Percentiles rank a stretch among this genome's conserved stretches.
Conservation (phyloP, 2,797 vertebrate genomes). For the Poecilia wingei region DNA sequence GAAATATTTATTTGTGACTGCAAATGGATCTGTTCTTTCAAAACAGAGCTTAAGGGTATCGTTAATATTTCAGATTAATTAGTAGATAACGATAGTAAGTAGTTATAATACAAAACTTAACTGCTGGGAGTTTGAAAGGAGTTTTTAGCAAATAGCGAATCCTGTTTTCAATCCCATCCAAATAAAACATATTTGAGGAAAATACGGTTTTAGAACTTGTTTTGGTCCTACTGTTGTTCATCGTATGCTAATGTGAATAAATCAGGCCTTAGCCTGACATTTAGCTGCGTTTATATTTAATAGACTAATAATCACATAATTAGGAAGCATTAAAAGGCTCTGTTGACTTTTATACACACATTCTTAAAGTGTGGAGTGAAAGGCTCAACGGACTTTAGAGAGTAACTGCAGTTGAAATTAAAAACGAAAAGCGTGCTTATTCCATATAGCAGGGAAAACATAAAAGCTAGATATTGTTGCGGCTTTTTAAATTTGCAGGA, state of each 20-base stretch:
- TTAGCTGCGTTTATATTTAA: not conserved
- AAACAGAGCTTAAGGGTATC: constrained; percentile 48
- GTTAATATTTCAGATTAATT: constrained; percentile 60
- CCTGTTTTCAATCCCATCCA: too few relatives aligned
- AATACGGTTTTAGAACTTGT: not conserved
- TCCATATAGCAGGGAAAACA: too few relatives aligned
- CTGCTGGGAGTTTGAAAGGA: constrained; percentile 20
- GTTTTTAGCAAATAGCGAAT: not conserved
- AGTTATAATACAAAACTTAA: constrained; percentile 66
- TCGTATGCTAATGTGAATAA: not conserved
- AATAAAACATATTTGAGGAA: too few relatives aligned
- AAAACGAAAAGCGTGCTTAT: not conserved
- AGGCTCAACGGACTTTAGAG: not conserved
- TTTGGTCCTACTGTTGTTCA: not conserved
- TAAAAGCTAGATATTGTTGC: too few relatives aligned
- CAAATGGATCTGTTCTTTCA: constrained; percentile 38
- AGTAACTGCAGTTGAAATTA: not conserved
- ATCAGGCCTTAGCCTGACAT: too few relatives aligned
- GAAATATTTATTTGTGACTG: constrained; percentile 19
- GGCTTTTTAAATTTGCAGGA: too few relatives aligned
- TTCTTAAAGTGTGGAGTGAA: not conserved
- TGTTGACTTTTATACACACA: not conserved
- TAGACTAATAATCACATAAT: not conserved
- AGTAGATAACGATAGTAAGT: constrained; percentile 51
- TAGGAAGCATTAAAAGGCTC: not conserved